Evolutionary conservation across 2,888 invertebrate species (phyloP), one percentile per base, ranked within the genome.

Genomic region (Amphimallon solstitiale): DNA sequence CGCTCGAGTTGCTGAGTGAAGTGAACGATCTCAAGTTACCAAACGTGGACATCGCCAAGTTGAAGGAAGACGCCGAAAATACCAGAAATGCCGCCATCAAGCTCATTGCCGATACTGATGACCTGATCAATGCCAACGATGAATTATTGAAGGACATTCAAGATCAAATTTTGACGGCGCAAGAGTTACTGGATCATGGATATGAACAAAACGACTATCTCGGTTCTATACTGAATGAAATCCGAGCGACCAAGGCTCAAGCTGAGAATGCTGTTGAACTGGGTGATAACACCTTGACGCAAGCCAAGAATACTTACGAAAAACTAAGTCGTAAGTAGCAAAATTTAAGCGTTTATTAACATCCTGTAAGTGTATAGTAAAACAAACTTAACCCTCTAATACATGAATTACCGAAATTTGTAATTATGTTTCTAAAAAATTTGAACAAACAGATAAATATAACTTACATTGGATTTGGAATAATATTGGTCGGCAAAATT

Each of bases 231-330:
- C 80, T 96, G 63, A 90, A 91, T 0, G 92, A 92, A 68, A 89
- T 95, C 5, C 92, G 94, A 76, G 88, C 88, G 17, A 89, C 91
- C 0, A 88, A 90, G 60, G 90, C 86, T 2, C 90, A 89, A 75
- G 97, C 97, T 0, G 88, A 89, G 65, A 89, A 92, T 59, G 97
- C 97, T 1, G 93, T 97, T 0, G 87, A 90, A 64, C 87, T 92
- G 59, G 96, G 96, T 1, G 94, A 97, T 75, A 88, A 89, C 72
- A 94, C 92, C 0, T 83, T 94, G 5, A 86, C 88, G 69, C 92
- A 93, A 77, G 95, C 93, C 2, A 89, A 91, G 75, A 88, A 90
- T 60, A 95, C 95, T 0, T 88, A 92, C 68, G 86, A 90, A 69
- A 92, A 92, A 17, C 83, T 94, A 15, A 86, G 88, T 80, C 87